Percentiles rank a stretch among this genome's conserved stretches.
Evolutionary conservation across 2,888 invertebrate genomes (phyloP).

Genomic region (Protodeltote pygarga): DNA sequence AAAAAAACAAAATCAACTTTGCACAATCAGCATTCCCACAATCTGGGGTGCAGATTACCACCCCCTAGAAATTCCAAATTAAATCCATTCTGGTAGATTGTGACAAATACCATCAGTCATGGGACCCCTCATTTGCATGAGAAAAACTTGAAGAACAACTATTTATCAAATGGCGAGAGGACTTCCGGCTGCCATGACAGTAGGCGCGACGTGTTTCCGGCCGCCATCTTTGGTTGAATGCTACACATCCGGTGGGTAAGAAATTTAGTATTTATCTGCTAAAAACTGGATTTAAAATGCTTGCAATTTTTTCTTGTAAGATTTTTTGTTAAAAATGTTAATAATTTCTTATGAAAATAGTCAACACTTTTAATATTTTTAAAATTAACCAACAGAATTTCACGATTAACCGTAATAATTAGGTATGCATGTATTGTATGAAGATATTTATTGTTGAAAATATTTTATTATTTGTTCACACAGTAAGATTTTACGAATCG

Average conservation of each 20-base stretch:
- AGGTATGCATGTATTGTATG: too few relatives aligned
- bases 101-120: conserved; percentile 86
- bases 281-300: too few relatives aligned
- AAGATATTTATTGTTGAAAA: too few relatives aligned
- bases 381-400: too few relatives aligned
- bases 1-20: conserved; percentile 49
- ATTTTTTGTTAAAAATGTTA: too few relatives aligned
- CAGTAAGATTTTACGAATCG: too few relatives aligned
- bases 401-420: too few relatives aligned
- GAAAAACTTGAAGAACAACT: conserved; percentile 87
- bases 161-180: conserved; percentile 85
- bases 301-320: too few relatives aligned
- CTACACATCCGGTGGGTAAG: conserved; percentile 61
- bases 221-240: conserved; percentile 76
- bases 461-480: too few relatives aligned
- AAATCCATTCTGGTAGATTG: conserved; percentile 85
- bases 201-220: conserved; percentile 83
- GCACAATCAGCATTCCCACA: conserved; percentile 51
- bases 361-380: too few relatives aligned
- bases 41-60: conserved; percentile 72
- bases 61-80: conserved; percentile 79
- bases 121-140: conserved; percentile 86
- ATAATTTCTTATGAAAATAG: too few relatives aligned
- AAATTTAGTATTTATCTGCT: too few relatives aligned
- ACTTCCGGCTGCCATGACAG: conserved; percentile 84